Evolutionary conservation across 2,113 vertebrate species (phyloP), one percentile per base, ranked within the genome.

Genomic region (Maccullochella peelii): DNA sequence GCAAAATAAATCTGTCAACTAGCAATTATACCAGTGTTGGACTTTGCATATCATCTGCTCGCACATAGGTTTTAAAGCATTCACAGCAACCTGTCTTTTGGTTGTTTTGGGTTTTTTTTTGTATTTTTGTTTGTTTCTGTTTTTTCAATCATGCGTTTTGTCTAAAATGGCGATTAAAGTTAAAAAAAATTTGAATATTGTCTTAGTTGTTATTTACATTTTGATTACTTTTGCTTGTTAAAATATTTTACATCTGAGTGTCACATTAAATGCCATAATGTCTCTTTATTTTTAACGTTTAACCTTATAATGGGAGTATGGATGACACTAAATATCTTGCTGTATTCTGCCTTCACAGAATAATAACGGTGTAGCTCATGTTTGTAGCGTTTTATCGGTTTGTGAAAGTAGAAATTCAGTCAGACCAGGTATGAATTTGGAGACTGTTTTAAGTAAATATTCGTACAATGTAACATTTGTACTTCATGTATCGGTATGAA

Each of bases 131-230:
- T 63, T 54, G 18, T 66, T 55, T 54, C 61, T n/a, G 12, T 71
- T 77, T 82, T 73, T 83, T 79, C 50, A 88, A 75, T 90, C 71
- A 80, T 81, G 20, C 18, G 20, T 87, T 89, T 80, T 90, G 86
- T 92, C 52, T 44, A 44, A 80, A 72, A 84, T 76, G 63, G 40
- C 50, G 79, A 91, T 93, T 93, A 87, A 93, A 91, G 50, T 78
- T 74, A 50, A 63, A 81, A 63, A 81, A 80, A 80, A 67, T 27
- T 0, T 5, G 57, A 79, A 25, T 23, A 23, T 49, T 6, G 68
- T 78, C 73, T 72, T 21, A 23, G 44, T 74, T 58, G 5, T 84
- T 73, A 10, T 77, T 82, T 42, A 65, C 4, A 49, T 38, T 57
- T 57, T 61, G 1, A 42, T 44, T 23, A 2, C 3, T 23, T 66